Evolutionary conservation across 2,113 vertebrate species (phyloP), one percentile per base, ranked within the genome.

Genomic region (Aythya baeri): DNA sequence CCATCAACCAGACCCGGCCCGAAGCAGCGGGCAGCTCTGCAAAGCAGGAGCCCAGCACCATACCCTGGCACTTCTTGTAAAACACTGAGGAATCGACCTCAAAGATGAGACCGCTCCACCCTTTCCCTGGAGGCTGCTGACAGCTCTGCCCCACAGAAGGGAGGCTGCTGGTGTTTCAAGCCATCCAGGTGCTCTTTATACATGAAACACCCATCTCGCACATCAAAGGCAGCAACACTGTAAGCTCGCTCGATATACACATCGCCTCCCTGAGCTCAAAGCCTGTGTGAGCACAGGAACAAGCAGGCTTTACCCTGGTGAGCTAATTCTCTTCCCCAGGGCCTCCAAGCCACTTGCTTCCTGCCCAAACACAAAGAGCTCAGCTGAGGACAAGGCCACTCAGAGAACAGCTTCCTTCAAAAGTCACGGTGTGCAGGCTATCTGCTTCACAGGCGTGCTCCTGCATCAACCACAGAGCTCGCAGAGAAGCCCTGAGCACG

Each of bases 181-280:
- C 34, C 80, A 87, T n/a, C 76, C 86, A 94, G 94, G 77, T 96
- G 93, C 62, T 93, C 76, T 88, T 95, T 90, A 86, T 31, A 82
- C 62, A 41, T 0, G 7, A 72, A 96, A 95, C 88, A 95, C 62
- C 34, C 65, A 83, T 75, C 62, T 79, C 0, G 0, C 75, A 93
- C 88, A 95, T 96, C 91, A 95, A 96, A 95, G 88, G 41, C 49
- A 61, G 57, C 61, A 81, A 41, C 61, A 74, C 46, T 1, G 1
- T 75, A 78, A 93, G 32, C 49, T 92, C 77, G 13, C 66, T 61
- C 38, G 74, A 71, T 78, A 66, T 62, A 82, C 74, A 93, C 70
- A 71, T 86, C 32, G 31, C 75, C 59, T 88, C 74, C 7, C 57
- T 20, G 20, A 0, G 1, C 50, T 90, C 91, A 81, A 88, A 94